Conservation (phyloP, 2,797 vertebrate species). For the Sciaenops ocellatus region DNA sequence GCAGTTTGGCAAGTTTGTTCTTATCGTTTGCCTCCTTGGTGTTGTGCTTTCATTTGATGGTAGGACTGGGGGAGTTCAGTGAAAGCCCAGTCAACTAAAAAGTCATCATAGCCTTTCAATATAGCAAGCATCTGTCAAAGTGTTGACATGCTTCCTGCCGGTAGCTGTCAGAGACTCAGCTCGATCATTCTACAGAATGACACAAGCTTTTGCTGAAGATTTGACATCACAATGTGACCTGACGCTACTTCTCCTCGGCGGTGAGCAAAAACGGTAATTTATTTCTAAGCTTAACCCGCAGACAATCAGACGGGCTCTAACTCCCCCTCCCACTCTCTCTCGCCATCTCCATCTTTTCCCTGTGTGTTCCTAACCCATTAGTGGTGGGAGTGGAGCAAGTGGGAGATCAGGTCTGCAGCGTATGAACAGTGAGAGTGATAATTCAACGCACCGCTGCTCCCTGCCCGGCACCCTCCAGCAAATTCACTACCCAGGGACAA, state of each 20-base stretch:
- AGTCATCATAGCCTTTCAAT: constrained; percentile 78
- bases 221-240: constrained; percentile 75
- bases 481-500: constrained; percentile 82
- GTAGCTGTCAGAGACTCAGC: constrained; percentile 76
- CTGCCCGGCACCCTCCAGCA: constrained; percentile 78
- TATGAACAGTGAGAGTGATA: constrained; percentile 82
- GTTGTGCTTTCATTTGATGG: constrained; percentile 67
- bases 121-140: constrained; percentile 79
- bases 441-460: constrained; percentile 79
- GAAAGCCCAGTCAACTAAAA: constrained; percentile 80
- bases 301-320: constrained; percentile 57
- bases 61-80: constrained; percentile 66
- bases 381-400: constrained; percentile 74
- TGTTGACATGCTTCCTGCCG: constrained; percentile 79
- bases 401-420: constrained; percentile 71
- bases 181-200: constrained; percentile 74
- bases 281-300: constrained; percentile 73
- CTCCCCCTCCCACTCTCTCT: constrained; percentile 24
- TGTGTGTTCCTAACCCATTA: constrained; percentile 77
- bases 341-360: constrained; percentile 47
- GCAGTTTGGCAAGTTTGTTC: constrained; percentile 67
- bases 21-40: constrained; percentile 68
- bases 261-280: constrained; percentile 64
- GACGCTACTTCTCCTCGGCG: constrained; percentile 47
- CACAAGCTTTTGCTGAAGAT: constrained; percentile 76